A percentile compares a stretch with the other conserved stretches of the same genome.
phyloP scores from a whole-genome alignment of 2,113 vertebrate species.

The Nematolebias whitei region DNA sequence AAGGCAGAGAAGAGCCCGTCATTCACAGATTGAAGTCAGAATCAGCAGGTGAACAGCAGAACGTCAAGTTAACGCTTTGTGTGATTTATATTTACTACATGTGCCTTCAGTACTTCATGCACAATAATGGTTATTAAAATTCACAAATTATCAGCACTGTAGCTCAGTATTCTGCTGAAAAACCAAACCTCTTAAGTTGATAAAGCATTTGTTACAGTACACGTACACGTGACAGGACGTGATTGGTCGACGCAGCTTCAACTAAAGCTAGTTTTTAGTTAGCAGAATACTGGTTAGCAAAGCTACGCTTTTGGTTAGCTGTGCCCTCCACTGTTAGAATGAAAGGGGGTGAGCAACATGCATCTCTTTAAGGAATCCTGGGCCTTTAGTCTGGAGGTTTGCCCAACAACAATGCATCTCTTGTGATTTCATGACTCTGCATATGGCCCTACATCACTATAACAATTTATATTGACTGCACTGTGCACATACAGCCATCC shows the following conservation, averaged over 20 bases:
- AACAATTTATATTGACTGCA: conserved; percentile 72
- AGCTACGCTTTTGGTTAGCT: no score
- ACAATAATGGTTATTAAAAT: background rate
- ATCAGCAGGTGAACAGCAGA: conserved; percentile 30
- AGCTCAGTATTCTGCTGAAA: background rate
- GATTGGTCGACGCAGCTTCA: no score
- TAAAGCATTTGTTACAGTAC: conserved; percentile 42
- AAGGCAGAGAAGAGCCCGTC: conserved; percentile 34
- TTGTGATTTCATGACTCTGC: conserved; percentile 44
- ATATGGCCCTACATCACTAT: conserved; percentile 70
- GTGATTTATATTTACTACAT: conserved; percentile 23
- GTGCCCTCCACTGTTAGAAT: no score
- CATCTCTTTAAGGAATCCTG: no score
- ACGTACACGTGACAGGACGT: no score
- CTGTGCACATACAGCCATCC: conserved; percentile 63
- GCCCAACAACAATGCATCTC: conserved; percentile 42
- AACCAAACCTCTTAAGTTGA: conserved; percentile 31
- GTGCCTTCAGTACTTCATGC: background rate
- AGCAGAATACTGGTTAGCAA: no score
- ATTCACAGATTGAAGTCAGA: conserved; percentile 40
- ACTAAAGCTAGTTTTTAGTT: no score
- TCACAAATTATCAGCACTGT: no score
- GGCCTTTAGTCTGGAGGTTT: conserved; percentile 30
- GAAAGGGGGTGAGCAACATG: no score
- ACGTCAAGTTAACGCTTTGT: conserved; percentile 48